Base-by-base conservation (phyloP, 1,140 invertebrate species). In the Hydropsyche tenuis region DNA sequence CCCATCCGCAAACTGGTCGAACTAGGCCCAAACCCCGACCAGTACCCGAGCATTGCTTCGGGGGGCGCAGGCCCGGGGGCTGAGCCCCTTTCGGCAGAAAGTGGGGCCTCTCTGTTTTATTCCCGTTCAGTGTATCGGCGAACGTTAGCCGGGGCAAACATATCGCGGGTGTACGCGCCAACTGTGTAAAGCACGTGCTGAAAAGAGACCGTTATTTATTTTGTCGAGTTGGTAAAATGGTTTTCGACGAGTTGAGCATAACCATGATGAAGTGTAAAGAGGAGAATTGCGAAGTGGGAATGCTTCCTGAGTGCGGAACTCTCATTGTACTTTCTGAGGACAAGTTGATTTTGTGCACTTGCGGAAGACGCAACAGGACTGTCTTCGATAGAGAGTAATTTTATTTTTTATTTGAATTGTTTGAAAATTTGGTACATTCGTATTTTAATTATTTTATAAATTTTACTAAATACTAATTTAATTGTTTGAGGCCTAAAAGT, bases 201-300 rank as follows among this genome's bases (percentile, higher is more conserved):
- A n/a, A n/a, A n/a, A n/a, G n/a, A 11, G n/a, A 12, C 45, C 11
- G 11, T 4, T 18, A 7, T 18, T 20, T 6, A 18, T 16, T 20
- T 37, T 37, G 9, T 4, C 9, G 3, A 37, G 9, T 37, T 48
- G 20, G 37, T 42, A 83, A 80, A 80, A 85, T 85, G 83, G 83
- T 84, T 81, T 83, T 83, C 80, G 79, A 81, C 81, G 80, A 81
- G 78, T 82, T 82, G 81, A 81, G 80, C 81, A 80, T 79, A 70
- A 81, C 81, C 81, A 82, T 83, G 84, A 86, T 86, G 85, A 85
- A 85, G 85, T 86, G 85, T 80, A 84, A 84, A 81, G 83, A 84
- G 82, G 84, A 83, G 80, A 86, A 85, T 78, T 86, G 85, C 79
- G 85, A 86, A 80, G 84, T 86, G 65, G 85, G 82, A 77, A 83